A percentile compares a stretch with the other conserved stretches of the same genome.
These are phyloP conservation scores for Caenorhabditis elegans DNA, from an alignment of 1,140 invertebrate species.

Conservation along the genomic window DNA sequence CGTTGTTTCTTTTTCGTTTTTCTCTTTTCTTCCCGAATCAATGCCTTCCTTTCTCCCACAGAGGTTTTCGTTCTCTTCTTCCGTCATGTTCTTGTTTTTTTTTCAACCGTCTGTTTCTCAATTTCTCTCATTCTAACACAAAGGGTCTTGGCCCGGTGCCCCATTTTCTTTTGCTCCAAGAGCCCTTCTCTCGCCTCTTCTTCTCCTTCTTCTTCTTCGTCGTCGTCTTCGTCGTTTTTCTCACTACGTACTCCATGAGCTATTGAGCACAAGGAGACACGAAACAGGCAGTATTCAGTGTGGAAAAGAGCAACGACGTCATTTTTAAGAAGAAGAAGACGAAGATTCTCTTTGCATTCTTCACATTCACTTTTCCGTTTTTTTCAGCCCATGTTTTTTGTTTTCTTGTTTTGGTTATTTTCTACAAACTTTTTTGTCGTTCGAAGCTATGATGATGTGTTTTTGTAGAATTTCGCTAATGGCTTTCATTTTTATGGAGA, in stretches of 20 bases:
- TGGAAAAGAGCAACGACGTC: constrained; percentile 12
- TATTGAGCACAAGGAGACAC: background rate
- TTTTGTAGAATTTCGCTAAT: too few species aligned
- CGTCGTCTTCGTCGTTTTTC: background rate
- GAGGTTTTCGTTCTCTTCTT: background rate
- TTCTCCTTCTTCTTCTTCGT: constrained; percentile 1
- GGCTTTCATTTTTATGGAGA: too few species aligned
- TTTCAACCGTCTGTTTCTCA: background rate
- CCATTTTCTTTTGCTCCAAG: background rate
- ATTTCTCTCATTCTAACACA: background rate
- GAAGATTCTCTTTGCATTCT: background rate
- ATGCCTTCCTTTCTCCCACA: constrained; percentile 5
- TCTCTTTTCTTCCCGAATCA: background rate
- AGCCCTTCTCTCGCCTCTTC: constrained; percentile 14
- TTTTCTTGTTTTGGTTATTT: background rate
- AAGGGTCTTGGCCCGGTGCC: background rate
- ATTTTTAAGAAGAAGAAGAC: constrained; percentile 19
- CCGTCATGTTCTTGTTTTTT: background rate
- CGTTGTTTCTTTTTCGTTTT: background rate
- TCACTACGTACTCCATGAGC: constrained; percentile 12
- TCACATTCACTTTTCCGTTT: constrained; percentile 12
- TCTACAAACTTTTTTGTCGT: background rate
- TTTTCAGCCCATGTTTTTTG: background rate
- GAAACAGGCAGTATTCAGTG: constrained; percentile 24
- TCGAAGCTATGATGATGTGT: background rate